Base-by-base conservation (phyloP, 2,797 vertebrate species). In the Microctenopoma stevenorrisi region DNA sequence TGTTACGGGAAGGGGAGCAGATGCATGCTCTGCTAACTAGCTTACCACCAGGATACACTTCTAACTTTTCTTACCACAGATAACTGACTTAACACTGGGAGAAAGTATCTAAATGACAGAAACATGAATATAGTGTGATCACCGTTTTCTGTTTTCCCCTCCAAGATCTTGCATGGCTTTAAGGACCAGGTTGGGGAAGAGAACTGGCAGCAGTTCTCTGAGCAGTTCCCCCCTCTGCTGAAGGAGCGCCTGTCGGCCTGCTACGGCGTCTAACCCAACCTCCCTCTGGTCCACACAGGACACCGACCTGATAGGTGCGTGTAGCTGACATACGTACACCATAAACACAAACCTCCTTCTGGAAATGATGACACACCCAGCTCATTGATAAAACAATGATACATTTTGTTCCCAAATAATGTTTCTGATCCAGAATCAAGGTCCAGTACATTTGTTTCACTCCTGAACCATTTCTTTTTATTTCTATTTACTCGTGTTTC, bases 121-220 rank as follows among this genome's bases (percentile, higher is more conserved):
- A 33, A 33, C 30, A 3, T n/a, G n/a, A 8, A n/a, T 18, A 18
- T 9, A 8, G 4, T 46, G 3, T 1, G 13, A 40, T 28, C 1
- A 2, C 11, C 47, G 8, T 38, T 53, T 63, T 53, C 43, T 11
- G 11, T n/a, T 15, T 10, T 1, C 9, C 33, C 4, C 25, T 26
- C 28, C 1, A 80, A 97, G 96, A 98, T 98, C 90, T 94, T 98
- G 71, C 96, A 98, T 2, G 96, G 97, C 72, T 97, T 98, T 92
- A 98, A 98, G 93, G 96, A 97, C 76, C 97, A 98, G 90, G 97
- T 98, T 0, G 96, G 97, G 1, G 96, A 97, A 59, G 96, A 98
- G 50, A 98, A 97, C 91, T 98, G 97, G 97, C 96, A 97, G 87
- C 96, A 98, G 90, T 98, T 98, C 78, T 97, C 96, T 0, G 97